Evolutionary conservation across 30 jellyfish, hydroid and myxozoan species (phyloP).

Genomic region (Chrysaora quinquecirrha): DNA sequence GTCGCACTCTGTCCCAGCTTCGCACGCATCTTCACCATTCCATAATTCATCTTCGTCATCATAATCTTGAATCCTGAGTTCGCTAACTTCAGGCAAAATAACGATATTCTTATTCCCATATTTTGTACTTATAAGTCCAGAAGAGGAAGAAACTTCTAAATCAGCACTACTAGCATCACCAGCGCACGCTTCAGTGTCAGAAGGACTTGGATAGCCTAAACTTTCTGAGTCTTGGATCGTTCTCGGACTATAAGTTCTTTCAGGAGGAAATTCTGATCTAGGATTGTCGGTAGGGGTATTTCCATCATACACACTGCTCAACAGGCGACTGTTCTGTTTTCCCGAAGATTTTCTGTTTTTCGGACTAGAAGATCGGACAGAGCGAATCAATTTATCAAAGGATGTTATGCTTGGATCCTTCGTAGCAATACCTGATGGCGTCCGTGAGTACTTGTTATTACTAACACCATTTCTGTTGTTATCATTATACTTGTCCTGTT

Average conservation of each 20-base stretch:
- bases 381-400: constrained; percentile 41
- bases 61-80: constrained; percentile 63
- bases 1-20: constrained; percentile 65
- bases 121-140: not conserved
- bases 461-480: not conserved
- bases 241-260: no score
- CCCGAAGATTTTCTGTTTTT: no score
- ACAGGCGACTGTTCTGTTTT: no score
- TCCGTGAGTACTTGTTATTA: no score
- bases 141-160: not conserved
- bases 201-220: not conserved
- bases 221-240: no score
- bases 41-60: constrained; percentile 65
- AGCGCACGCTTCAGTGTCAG: not conserved
- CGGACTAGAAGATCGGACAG: not conserved
- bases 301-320: no score
- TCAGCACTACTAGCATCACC: not conserved
- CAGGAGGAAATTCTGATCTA: no score
- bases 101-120: constrained; percentile 22
- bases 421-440: not conserved
- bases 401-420: constrained; percentile 52
- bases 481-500: not conserved
- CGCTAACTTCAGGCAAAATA: constrained; percentile 75
- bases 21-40: constrained; percentile 72
- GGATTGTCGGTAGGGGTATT: no score